Base-by-base conservation (phyloP, 2,797 vertebrate species). In the Mionectes olivaceus region DNA sequence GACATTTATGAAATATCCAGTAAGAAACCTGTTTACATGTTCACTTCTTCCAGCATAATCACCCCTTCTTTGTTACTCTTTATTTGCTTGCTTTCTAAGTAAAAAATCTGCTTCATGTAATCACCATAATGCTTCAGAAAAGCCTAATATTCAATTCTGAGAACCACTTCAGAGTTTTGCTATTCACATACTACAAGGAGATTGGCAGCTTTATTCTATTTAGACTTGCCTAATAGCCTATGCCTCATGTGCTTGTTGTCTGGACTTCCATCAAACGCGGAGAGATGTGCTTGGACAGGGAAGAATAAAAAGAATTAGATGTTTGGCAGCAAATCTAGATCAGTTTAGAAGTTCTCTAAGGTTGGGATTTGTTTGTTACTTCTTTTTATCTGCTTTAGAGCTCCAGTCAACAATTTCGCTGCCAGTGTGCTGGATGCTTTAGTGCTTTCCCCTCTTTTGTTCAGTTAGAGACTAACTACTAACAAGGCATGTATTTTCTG, bases 161-260 rank as follows among this genome's bases (percentile, higher is more conserved):
- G 37, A 78, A 86, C 2, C 80, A 55, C 9, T 41, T 60, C 1
- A 68, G 57, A 84, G 75, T 76, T 79, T 50, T 68, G 28, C 37
- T 71, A 6, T 76, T 79, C 50, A 35, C 7, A 11, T 24, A 69
- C 23, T 30, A 53, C 7, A 41, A 67, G 21, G 33, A 83, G 41
- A 89, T 18, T 35, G 21, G 14, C 25, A 75, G 33, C n/a, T 61
- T 35, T 55, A 55, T 77, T 82, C 27, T 65, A 6, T 30, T 87
- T 37, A 55, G 46, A 49, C 17, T 39, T 73, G 33, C 13, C 15
- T 24, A 75, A 33, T n/a, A 60, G 27, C 13, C 25, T 75, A 10
- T 33, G 10, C 2, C 11, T 43, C 1, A 0, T n/a, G 7, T 56
- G 13, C 37, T 70, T 4, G 0, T 63, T 21, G n/a, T 28, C 5